Evolutionary conservation across 2,797 vertebrate genomes (phyloP).

Genomic region (Poecilia velifera): DNA sequence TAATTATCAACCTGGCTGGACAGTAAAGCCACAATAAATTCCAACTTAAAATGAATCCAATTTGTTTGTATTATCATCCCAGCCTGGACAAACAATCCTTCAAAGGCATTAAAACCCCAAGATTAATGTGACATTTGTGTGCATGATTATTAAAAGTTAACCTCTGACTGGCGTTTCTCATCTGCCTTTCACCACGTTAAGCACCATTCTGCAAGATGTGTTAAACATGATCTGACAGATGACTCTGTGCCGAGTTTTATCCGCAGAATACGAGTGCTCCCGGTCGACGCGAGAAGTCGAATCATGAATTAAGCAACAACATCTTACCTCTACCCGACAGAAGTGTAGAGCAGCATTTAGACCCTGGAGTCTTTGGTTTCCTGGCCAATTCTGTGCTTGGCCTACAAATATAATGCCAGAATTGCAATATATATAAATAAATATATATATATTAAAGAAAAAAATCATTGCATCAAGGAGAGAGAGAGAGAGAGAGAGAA

Average conservation of each 20-base stretch:
- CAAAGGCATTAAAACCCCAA: neutral
- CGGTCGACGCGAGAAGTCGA: slow-evolving; percentile 51
- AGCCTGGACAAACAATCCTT: neutral
- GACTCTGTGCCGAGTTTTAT: slow-evolving; percentile 9
- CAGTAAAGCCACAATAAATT: neutral
- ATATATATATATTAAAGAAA: slow-evolving; percentile 2
- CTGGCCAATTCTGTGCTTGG: slow-evolving; percentile 46
- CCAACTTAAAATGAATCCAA: neutral
- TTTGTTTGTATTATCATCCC: neutral
- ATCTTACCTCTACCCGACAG: slow-evolving; percentile 45
- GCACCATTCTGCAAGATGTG: neutral
- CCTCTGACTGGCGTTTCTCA: neutral
- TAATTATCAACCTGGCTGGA: neutral
- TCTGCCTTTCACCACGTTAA: neutral
- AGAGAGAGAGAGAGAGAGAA: slow-evolving; percentile 1
- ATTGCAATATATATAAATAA: slow-evolving; percentile 33
- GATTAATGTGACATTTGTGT: neutral
- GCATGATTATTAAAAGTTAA: neutral
- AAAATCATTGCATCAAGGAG: slow-evolving; percentile 47
- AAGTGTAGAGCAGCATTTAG: slow-evolving; percentile 57
- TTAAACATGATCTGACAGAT: neutral
- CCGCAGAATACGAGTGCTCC: slow-evolving; percentile 64
- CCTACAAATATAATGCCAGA: slow-evolving; percentile 60
- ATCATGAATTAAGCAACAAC: slow-evolving; percentile 47
- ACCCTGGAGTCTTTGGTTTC: slow-evolving; percentile 48